Evolutionary conservation across 92 coral and sea anemone genomes (phyloP).

Genomic region (Palythoa grandiflora): DNA sequence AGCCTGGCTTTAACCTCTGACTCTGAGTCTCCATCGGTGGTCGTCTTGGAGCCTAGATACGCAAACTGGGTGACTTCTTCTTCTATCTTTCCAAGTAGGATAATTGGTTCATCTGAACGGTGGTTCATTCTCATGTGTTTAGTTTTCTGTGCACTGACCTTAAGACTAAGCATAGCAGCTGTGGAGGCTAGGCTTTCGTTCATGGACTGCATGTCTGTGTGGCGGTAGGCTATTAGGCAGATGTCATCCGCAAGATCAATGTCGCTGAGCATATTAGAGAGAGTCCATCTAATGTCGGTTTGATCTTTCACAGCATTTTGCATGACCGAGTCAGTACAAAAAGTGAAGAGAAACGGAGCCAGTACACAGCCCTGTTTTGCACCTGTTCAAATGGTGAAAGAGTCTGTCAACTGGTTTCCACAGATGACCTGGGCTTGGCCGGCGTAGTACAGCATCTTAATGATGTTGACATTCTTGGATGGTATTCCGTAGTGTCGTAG

Average conservation of each 20-base stretch:
- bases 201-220: neutral
- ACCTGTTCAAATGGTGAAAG: neutral
- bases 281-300: neutral
- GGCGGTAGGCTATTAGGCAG: neutral
- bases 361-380: neutral
- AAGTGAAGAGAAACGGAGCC: neutral
- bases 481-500: neutral
- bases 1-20: neutral
- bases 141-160: neutral
- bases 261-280: neutral
- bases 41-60: slow-evolving; percentile 29
- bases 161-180: neutral
- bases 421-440: neutral
- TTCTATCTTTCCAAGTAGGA: neutral
- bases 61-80: slow-evolving; percentile 11
- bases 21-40: slow-evolving; percentile 19
- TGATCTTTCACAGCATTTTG: neutral
- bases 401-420: too few species aligned
- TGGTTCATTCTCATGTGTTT: slow-evolving; percentile 17
- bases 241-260: neutral
- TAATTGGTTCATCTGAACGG: neutral
- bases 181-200: neutral
- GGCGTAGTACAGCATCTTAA: neutral
- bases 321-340: neutral
- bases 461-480: neutral